Evolutionary conservation across 2,797 vertebrate genomes (phyloP), one percentile per base, ranked within the genome.

Genomic region (Fratercula arctica): DNA sequence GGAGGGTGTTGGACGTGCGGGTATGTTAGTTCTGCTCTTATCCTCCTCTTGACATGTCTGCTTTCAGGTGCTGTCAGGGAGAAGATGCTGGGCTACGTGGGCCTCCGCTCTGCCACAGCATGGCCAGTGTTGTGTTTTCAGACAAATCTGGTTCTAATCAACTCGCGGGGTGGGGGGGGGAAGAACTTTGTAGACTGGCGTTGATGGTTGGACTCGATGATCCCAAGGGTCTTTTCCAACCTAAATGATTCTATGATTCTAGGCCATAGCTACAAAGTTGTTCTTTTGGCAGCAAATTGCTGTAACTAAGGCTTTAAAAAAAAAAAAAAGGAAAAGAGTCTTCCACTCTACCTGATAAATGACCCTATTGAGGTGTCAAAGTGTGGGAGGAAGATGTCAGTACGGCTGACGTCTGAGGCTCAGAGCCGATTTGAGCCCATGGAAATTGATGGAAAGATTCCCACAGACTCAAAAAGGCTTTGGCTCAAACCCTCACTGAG

Each of bases 391-490:
- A 96, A 95, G 90, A 93, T 88, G 82, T 95, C 89, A 76, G 54
- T 11, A 17, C 2, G 0, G 15, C 35, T 85, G 91, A 95, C 87
- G 45, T 68, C 76, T 82, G 80, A 2, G 2, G 46, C 82, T 89
- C 79, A 81, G 79, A 61, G 79, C 48, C 0, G 26, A 73, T 53
- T 84, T 13, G 13, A 81, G 80, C 72, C 92, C 54, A 11, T 78
- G 82, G 82, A 95, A 93, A 85, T 70, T 1, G 0, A 51, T 93
- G 89, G 75, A 92, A 85, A 89, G 85, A 93, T 92, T 97, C 95
- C 96, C 96, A 94, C 85, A 95, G 89, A 35, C 82, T 95, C 93
- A 56, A 16, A 91, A 83, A 85, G 85, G 57, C 89, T 96, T 90
- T 91, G 94, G 85, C 93, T 95, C 70, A 79, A 81, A 61, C 85